Evolutionary conservation across 1,140 invertebrate species (phyloP).

Genomic region (Saxidomus purpurata): DNA sequence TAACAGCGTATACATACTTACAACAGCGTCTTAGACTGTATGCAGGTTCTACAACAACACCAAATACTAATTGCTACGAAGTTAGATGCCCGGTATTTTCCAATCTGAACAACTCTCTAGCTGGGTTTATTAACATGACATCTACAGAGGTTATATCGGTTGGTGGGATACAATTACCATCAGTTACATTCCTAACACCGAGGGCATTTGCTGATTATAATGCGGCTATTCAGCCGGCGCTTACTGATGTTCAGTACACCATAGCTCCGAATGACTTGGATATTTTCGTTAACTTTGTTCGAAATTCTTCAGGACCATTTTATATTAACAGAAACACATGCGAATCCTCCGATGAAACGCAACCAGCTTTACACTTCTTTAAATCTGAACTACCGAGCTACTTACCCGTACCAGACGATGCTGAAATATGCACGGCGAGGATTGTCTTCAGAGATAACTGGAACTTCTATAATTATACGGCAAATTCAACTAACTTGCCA

Average conservation of each 20-base stretch:
- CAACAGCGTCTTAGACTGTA: neutral
- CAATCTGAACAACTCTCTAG: neutral
- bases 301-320: neutral
- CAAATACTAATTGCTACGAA: conserved; percentile 9
- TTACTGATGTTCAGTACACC: neutral
- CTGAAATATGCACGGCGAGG: conserved; percentile 28
- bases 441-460: neutral
- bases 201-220: neutral
- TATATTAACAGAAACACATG: conserved; percentile 11
- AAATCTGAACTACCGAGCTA: conserved; percentile 35
- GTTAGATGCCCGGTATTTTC: neutral
- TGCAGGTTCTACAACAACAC: neutral
- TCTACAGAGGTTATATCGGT: conserved; percentile 1
- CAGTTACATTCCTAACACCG: neutral
- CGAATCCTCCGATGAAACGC: neutral
- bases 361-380: conserved; percentile 33
- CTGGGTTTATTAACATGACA: conserved; percentile 38
- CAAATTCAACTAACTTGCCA: neutral
- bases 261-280: neutral
- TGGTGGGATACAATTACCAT: conserved; percentile 1
- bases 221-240: neutral
- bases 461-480: neutral
- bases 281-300: conserved; percentile 38
- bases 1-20: neutral
- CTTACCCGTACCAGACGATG: conserved; percentile 7